Evolutionary conservation across 2,113 vertebrate species (phyloP).

Genomic region (Lucifuga dentata): DNA sequence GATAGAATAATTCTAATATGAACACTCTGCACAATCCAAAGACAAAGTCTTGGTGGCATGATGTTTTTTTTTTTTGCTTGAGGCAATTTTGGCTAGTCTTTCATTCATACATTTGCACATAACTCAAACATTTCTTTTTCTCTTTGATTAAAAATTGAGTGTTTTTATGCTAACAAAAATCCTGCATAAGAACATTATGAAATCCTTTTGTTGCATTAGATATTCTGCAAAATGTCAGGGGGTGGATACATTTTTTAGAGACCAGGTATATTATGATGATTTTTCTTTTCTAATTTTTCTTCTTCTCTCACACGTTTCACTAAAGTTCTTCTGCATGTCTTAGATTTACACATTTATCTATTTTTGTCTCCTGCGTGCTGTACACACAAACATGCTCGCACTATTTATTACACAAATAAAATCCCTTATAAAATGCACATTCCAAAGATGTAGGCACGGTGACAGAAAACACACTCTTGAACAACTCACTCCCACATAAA

Average conservation of each 20-base stretch:
- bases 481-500: conserved; percentile 29
- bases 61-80: conserved; percentile 27
- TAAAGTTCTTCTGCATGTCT: not conserved
- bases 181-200: conserved; percentile 50
- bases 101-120: conserved; percentile 64
- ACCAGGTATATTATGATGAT: conserved; percentile 21
- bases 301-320: not conserved
- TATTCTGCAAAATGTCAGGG: conserved; percentile 31
- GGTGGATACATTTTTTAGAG: conserved; percentile 41
- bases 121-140: conserved; percentile 55
- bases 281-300: not conserved
- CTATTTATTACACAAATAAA: conserved; percentile 28
- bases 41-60: conserved; percentile 25
- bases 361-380: conserved; percentile 7
- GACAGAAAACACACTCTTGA: conserved; percentile 28
- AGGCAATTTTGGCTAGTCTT: conserved; percentile 49
- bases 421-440: conserved; percentile 37
- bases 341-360: conserved; percentile 19
- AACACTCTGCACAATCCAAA: conserved; percentile 27
- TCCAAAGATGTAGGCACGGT: conserved; percentile 20
- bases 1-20: conserved; percentile 18
- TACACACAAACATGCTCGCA: conserved; percentile 26
- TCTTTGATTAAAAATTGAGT: conserved; percentile 71
- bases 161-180: conserved; percentile 21
- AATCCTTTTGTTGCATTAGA: conserved; percentile 63